Conservation (phyloP, 2,797 vertebrate species). For the Enoplosus armatus region DNA sequence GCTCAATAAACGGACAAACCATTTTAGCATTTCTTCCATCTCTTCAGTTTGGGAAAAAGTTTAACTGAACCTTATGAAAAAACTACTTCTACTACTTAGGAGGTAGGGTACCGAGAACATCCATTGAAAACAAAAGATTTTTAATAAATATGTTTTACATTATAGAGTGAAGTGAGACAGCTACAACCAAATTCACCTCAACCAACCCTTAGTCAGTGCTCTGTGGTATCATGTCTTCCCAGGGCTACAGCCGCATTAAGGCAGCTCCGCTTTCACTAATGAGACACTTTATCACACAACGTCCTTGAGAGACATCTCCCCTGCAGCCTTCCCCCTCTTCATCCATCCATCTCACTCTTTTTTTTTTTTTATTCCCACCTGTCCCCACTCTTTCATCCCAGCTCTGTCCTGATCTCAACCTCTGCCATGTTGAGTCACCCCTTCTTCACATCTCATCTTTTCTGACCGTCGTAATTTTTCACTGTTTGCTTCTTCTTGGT, state of each 20-base stretch:
- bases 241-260: conserved; percentile 40
- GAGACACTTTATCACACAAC: conserved; percentile 64
- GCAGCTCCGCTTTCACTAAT: conserved; percentile 53
- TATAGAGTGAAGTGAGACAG: conserved; percentile 1
- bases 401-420: conserved; percentile 21
- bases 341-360: conserved; percentile 32
- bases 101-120: background rate
- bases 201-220: conserved; percentile 18
- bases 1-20: background rate
- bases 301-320: conserved; percentile 58
- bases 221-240: conserved; percentile 34
- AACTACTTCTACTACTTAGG: too few relatives aligned
- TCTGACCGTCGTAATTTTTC: background rate
- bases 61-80: background rate
- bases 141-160: background rate
- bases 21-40: background rate
- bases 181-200: conserved; percentile 22
- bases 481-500: background rate
- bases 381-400: conserved; percentile 19
- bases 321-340: conserved; percentile 9
- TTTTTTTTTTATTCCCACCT: conserved; percentile 39
- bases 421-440: conserved; percentile 18
- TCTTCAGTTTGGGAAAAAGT: background rate
- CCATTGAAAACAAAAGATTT: background rate
- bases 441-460: conserved; percentile 6